Evolutionary conservation across 92 coral and sea anemone species (phyloP).

Genomic region (Nematostella vectensis): DNA sequence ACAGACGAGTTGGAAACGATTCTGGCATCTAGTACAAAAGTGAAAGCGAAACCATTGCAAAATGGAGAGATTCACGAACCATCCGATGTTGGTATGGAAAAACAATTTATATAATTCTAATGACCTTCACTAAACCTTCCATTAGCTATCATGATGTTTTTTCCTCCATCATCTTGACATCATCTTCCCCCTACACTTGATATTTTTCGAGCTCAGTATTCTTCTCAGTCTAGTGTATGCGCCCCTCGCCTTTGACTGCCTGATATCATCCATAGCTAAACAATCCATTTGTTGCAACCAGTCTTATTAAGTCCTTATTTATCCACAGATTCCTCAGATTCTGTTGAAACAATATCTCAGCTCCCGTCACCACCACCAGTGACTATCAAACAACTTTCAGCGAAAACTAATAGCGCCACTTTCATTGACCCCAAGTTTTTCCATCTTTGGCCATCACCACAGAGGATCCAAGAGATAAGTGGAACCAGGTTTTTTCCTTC

Average conservation of each 20-base stretch:
- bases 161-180: no score
- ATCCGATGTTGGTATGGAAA: slow-evolving; percentile 34
- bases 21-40: slow-evolving; percentile 22
- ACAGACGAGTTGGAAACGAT: slow-evolving; percentile 52
- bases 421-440: slow-evolving; percentile 41
- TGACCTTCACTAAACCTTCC: no score
- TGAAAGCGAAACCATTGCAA: slow-evolving; percentile 9
- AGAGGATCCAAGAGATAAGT: slow-evolving; percentile 59
- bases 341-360: slow-evolving; percentile 7
- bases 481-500: slow-evolving; percentile 64
- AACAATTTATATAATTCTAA: slow-evolving; percentile 5
- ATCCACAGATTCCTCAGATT: slow-evolving; percentile 4
- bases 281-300: no score
- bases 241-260: no score
- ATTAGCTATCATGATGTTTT: no score
- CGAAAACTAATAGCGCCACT: slow-evolving; percentile 14
- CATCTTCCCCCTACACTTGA: no score
- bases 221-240: no score
- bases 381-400: slow-evolving; percentile 13
- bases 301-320: no score
- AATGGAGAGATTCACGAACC: slow-evolving; percentile 24
- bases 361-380: slow-evolving; percentile 10
- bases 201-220: no score
- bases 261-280: no score
- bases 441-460: slow-evolving; percentile 84